Percentiles rank a stretch among this genome's conserved stretches.
Conservation (phyloP, 2,113 vertebrate species). For the Oceanodroma tethys region DNA sequence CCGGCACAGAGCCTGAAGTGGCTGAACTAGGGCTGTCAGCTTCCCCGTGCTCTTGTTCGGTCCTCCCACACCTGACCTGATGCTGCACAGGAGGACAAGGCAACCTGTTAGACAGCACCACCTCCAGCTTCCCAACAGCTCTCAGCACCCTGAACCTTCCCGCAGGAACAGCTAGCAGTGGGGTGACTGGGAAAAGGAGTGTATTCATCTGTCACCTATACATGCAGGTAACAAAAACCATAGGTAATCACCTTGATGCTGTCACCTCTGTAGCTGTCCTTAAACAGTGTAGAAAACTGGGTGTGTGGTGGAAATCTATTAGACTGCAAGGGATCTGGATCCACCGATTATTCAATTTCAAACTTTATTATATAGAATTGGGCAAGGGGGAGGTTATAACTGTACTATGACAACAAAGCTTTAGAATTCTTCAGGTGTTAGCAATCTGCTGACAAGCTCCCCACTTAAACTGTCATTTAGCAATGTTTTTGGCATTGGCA, state of each 20-base stretch:
- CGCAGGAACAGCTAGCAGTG: not conserved
- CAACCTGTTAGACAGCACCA: not conserved
- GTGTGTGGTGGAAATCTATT: not conserved
- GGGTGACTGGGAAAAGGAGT: not conserved
- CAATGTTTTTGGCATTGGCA: not conserved
- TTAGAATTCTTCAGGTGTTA: not conserved
- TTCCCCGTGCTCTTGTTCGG: not conserved
- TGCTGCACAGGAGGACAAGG: not conserved
- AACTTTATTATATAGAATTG: not conserved
- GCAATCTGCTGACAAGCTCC: not conserved
- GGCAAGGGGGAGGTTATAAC: not conserved
- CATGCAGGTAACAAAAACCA: accelerated
- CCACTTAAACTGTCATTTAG: not conserved
- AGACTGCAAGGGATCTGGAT: not conserved
- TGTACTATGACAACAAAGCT: not conserved
- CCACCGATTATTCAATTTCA: not conserved
- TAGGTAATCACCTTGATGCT: not conserved
- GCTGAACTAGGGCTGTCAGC: not conserved
- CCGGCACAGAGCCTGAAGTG: not conserved
- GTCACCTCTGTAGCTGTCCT: not conserved
- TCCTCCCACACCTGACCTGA: not conserved
- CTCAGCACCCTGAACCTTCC: not conserved
- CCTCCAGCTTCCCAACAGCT: not conserved
- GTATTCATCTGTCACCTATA: not conserved
- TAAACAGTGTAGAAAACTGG: accelerated